phyloP scores from a whole-genome alignment of 2,113 vertebrate genomes.

The Cinclus mexicanus region DNA sequence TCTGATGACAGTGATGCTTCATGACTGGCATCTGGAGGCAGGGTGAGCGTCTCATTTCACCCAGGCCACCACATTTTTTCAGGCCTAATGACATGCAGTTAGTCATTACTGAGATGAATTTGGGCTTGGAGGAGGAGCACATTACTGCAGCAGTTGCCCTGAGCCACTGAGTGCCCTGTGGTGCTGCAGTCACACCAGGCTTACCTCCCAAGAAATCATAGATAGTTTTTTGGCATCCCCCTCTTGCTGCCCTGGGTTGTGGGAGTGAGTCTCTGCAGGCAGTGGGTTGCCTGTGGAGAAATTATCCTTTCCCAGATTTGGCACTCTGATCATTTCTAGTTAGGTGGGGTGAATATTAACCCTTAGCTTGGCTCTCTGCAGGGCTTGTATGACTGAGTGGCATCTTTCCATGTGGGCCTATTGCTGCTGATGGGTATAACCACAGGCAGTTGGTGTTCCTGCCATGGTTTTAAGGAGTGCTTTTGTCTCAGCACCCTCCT shows the following conservation, averaged over 20 bases:
- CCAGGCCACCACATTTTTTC: not conserved
- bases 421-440: not conserved
- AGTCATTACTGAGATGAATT: not conserved
- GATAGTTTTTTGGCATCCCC: not conserved
- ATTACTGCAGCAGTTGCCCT: not conserved
- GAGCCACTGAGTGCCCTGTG: accelerated
- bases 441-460: not conserved
- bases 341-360: not conserved
- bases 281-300: not conserved
- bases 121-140: not conserved
- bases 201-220: not conserved
- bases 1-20: not conserved
- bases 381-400: not conserved
- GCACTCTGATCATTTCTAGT: not conserved
- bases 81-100: accelerated
- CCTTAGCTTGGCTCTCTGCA: not conserved
- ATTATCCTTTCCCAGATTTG: accelerated
- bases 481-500: not conserved
- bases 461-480: not conserved
- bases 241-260: not conserved
- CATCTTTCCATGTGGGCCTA: accelerated
- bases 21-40: not conserved
- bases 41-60: not conserved
- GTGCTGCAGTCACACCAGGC: accelerated
- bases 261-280: not conserved